phyloP scores from a whole-genome alignment of 2,113 vertebrate species.

The Hydropotes inermis region DNA sequence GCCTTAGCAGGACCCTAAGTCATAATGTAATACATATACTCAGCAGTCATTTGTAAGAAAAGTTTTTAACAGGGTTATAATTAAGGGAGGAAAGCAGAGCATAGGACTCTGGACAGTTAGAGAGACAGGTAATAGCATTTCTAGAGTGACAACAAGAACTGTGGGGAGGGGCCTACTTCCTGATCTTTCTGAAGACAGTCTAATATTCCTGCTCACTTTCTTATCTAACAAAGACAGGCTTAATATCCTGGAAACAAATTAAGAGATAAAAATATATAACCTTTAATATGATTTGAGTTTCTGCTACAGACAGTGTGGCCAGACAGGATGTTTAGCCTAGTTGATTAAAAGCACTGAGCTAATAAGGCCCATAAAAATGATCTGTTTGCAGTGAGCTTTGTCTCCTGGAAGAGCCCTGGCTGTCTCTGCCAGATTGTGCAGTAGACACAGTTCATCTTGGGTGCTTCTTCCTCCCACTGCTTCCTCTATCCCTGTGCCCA shows the following conservation, averaged over 20 bases:
- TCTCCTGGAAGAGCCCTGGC: not conserved
- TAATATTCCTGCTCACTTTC: not conserved
- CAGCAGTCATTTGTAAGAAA: not conserved
- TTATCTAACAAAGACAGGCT: constrained; percentile 40
- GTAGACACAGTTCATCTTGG: not conserved
- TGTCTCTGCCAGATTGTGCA: not conserved
- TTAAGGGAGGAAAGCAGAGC: not conserved
- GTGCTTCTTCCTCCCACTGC: not conserved
- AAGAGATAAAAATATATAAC: not conserved
- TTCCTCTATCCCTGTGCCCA: not conserved
- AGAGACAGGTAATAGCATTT: not conserved
- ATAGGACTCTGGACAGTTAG: not conserved
- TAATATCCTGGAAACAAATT: constrained; percentile 43
- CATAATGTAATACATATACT: not conserved
- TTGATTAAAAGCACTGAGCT: not conserved
- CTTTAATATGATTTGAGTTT: not conserved
- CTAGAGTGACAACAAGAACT: not conserved
- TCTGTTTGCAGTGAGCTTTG: not conserved
- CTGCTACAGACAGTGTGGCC: not conserved
- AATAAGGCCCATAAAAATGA: not conserved
- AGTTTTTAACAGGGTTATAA: not conserved
- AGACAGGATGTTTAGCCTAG: not conserved
- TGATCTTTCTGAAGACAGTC: not conserved
- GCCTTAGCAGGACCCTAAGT: not conserved
- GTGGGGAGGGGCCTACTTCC: not conserved